These are phyloP conservation scores for Rhinopomastus cyanomelas DNA, from an alignment of 2,113 vertebrate species.

Conservation along the genomic window DNA sequence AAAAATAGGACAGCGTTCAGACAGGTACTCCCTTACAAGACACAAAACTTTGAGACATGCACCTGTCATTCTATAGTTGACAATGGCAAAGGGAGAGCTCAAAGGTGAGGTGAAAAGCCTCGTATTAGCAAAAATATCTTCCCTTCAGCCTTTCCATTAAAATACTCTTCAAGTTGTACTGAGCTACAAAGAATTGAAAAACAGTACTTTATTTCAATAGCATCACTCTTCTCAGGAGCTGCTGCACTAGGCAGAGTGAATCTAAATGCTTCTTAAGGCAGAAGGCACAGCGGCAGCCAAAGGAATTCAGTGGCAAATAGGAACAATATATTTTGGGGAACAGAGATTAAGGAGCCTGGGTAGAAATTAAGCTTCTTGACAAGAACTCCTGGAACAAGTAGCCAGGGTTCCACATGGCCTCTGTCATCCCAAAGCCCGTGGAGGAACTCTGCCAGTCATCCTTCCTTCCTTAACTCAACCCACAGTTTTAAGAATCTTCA, in stretches of 20 bases:
- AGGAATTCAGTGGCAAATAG: neutral
- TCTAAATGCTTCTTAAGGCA: neutral
- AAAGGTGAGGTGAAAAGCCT: neutral
- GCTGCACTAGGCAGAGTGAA: neutral
- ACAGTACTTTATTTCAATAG: neutral
- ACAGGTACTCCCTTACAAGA: constrained; percentile 9
- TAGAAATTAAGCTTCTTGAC: neutral
- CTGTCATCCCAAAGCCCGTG: rapidly evolving
- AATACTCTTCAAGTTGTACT: neutral
- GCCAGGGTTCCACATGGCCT: neutral
- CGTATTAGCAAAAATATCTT: neutral
- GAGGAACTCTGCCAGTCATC: neutral
- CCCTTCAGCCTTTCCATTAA: neutral
- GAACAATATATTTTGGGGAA: neutral
- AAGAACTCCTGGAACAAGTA: neutral
- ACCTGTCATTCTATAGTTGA: constrained; percentile 31
- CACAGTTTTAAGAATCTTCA: neutral
- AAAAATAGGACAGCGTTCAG: neutral
- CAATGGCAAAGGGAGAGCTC: neutral
- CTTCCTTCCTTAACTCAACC: neutral
- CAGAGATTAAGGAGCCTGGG: rapidly evolving
- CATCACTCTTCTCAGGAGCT: neutral
- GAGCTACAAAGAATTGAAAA: neutral
- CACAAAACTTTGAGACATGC: neutral
- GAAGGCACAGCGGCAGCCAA: neutral